Percentiles rank a stretch among this genome's conserved stretches.
Conservation (phyloP, 2,888 invertebrate genomes). For the Cosmia pyralina region DNA sequence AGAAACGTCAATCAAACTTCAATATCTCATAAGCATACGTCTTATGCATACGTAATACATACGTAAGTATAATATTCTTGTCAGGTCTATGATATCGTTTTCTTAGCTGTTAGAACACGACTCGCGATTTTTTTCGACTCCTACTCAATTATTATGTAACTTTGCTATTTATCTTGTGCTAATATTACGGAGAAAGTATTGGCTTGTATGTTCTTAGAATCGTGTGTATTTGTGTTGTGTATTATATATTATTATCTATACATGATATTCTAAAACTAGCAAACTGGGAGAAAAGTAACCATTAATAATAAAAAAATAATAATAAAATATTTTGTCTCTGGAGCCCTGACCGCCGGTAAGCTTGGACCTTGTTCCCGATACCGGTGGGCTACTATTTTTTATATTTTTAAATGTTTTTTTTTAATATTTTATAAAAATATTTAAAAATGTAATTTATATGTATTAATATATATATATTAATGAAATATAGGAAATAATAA, state of each 20-base stretch:
- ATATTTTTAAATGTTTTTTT: no score
- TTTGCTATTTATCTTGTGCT: conserved; percentile 27
- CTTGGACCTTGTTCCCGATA: no score
- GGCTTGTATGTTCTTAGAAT: not conserved
- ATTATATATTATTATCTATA: no score
- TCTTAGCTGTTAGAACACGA: not conserved
- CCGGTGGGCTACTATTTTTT: no score
- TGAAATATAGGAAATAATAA: no score
- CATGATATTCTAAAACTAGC: not conserved
- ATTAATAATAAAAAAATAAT: no score
- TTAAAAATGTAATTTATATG: no score
- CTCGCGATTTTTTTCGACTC: conserved; percentile 22
- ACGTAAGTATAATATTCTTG: conserved; percentile 47
- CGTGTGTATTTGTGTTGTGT: not conserved
- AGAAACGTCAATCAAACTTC: conserved; percentile 18
- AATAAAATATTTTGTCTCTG: no score
- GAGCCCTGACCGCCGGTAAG: no score
- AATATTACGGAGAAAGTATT: conserved; percentile 42
- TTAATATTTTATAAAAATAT: no score
- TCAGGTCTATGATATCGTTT: conserved; percentile 25
- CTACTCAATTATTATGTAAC: conserved; percentile 24
- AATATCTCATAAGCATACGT: conserved; percentile 10
- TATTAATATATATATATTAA: no score
- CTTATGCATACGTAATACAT: conserved; percentile 6
- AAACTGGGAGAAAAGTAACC: no score